Conservation (phyloP, 2,888 invertebrate species). For the Sarcophaga variegata region DNA sequence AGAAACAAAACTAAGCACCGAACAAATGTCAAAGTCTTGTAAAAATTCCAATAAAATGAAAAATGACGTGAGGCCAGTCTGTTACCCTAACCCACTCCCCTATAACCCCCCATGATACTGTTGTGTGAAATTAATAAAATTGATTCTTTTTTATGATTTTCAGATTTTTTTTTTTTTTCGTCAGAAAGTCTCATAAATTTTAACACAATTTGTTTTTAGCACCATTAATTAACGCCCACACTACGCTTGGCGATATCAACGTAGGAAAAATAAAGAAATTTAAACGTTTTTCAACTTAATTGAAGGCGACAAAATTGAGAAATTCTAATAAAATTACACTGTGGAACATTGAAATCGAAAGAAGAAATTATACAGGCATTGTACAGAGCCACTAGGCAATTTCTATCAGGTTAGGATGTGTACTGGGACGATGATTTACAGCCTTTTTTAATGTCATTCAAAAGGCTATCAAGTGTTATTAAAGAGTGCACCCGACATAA, state of each 20-base stretch:
- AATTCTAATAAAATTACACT: no score
- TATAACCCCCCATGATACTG: neutral
- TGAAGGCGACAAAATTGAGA: neutral
- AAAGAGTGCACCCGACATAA: no score
- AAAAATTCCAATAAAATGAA: constrained; percentile 8
- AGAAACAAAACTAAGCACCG: neutral
- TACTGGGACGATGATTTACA: no score
- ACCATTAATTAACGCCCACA: constrained; percentile 50
- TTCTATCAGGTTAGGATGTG: neutral
- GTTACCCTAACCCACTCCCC: neutral
- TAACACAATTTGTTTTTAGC: constrained; percentile 48
- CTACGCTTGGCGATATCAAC: neutral
- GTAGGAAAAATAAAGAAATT: neutral
- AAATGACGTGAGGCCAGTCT: constrained; percentile 32
- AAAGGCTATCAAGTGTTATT: no score
- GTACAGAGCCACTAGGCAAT: no score
- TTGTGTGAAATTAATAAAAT: constrained; percentile 38
- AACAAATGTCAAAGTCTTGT: constrained; percentile 57
- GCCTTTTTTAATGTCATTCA: no score
- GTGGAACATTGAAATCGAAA: neutral
- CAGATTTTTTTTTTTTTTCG: neutral
- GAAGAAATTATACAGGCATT: neutral
- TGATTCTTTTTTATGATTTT: neutral
- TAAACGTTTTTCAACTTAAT: constrained; percentile 17
- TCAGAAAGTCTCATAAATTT: constrained; percentile 15